Conservation (phyloP, 2,888 invertebrate genomes). For the Calephelis perditalis region DNA sequence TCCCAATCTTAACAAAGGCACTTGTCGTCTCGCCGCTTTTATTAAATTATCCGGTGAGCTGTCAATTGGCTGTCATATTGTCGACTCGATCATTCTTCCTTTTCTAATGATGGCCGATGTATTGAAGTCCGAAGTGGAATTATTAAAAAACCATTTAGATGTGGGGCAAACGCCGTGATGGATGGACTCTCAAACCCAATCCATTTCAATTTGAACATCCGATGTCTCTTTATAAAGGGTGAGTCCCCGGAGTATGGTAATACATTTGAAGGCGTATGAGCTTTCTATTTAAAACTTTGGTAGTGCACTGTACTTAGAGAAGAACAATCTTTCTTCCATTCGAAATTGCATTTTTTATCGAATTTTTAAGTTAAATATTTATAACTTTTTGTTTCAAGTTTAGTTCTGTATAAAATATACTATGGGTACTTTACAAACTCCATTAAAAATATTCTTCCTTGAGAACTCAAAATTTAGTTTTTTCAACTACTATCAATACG, state of each 20-base stretch:
- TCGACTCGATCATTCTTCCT: conserved; percentile 56
- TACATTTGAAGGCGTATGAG: conserved; percentile 36
- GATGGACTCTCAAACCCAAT: conserved; percentile 72
- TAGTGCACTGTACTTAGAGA: background rate
- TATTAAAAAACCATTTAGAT: conserved; percentile 76
- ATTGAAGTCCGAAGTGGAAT: conserved; percentile 57
- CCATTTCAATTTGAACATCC: conserved; percentile 70
- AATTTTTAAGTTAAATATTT: no score
- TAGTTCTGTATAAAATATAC: no score
- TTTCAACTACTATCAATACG: no score
- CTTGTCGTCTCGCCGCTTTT: conserved; percentile 41
- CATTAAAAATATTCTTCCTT: no score
- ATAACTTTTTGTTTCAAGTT: no score
- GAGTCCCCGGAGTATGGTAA: conserved; percentile 61
- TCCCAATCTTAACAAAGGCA: conserved; percentile 10
- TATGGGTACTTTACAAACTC: no score
- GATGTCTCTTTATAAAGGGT: conserved; percentile 61
- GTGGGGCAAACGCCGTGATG: conserved; percentile 63
- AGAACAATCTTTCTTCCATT: no score
- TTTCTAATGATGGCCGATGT: conserved; percentile 56
- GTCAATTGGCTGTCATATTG: conserved; percentile 71
- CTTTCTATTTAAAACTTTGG: conserved; percentile 30
- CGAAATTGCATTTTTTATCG: no score
- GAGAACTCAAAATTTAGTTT: no score
- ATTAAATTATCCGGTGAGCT: conserved; percentile 57